A percentile compares a stretch with the other conserved stretches of the same genome.
phyloP scores from a whole-genome alignment of 2,888 invertebrate species.

The Scelioninae gen. 2 region DNA sequence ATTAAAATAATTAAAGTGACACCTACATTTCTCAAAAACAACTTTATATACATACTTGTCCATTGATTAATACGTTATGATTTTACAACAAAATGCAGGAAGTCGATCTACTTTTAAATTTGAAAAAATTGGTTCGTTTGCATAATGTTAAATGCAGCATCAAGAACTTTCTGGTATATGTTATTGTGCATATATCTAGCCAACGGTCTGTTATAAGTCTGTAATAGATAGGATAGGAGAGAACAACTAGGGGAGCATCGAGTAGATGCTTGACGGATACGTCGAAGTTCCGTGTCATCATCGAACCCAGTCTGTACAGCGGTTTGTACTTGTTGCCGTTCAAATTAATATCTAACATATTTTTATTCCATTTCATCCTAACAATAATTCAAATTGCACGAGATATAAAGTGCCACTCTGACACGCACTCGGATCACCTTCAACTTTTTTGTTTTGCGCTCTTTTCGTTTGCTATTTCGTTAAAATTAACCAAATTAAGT shows the following conservation, averaged over 20 bases:
- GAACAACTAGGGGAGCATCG: slow-evolving; percentile 74
- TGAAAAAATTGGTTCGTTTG: slow-evolving; percentile 35
- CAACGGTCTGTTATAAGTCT: slow-evolving; percentile 69
- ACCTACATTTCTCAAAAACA: no score
- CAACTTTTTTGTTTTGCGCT: no score
- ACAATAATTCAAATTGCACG: slow-evolving; percentile 1
- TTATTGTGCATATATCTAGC: slow-evolving; percentile 52
- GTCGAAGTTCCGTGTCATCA: slow-evolving; percentile 72
- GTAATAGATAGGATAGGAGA: slow-evolving; percentile 73
- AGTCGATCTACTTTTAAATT: slow-evolving; percentile 5
- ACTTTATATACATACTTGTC: no score
- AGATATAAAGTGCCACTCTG: neutral
- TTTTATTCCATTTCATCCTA: slow-evolving; percentile 23
- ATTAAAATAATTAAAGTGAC: no score
- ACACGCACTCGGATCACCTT: no score
- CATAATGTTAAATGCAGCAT: slow-evolving; percentile 21
- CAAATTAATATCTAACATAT: slow-evolving; percentile 29
- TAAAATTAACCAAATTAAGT: no score
- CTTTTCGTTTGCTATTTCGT: no score
- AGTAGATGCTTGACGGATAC: slow-evolving; percentile 72
- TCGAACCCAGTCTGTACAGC: slow-evolving; percentile 67
- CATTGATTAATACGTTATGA: no score
- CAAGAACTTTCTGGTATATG: slow-evolving; percentile 50
- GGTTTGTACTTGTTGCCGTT: slow-evolving; percentile 64
- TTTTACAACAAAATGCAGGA: neutral